Evolutionary conservation across 2,888 invertebrate genomes (phyloP).

Genomic region (Drosophila mettleri): DNA sequence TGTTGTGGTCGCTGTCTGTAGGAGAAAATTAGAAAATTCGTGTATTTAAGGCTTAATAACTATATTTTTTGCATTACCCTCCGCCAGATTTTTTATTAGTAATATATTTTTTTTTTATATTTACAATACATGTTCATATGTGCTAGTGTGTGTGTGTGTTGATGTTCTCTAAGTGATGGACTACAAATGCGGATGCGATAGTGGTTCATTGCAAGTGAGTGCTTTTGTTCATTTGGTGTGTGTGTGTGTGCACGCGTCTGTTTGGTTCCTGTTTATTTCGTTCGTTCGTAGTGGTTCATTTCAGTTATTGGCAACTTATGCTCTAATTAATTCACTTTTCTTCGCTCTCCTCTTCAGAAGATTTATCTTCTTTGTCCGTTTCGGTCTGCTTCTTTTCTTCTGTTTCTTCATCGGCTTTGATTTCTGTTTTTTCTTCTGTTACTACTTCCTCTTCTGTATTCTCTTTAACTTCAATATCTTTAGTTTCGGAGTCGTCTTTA

Average conservation of each 20-base stretch:
- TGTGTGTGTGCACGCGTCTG: background rate
- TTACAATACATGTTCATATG: constrained; percentile 65
- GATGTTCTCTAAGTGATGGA: constrained; percentile 16
- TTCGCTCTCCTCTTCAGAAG: constrained; percentile 43
- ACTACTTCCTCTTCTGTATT: background rate
- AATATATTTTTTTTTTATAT: constrained; percentile 45
- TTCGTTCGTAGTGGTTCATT: constrained; percentile 17
- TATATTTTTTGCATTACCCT: constrained; percentile 43
- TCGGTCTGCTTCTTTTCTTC: constrained; percentile 10
- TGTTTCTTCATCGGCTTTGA: constrained; percentile 5
- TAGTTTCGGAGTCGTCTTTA: background rate
- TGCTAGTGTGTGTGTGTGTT: constrained; percentile 43
- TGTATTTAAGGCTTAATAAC: constrained; percentile 7
- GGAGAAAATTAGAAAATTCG: constrained; percentile 16
- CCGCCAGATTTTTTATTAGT: constrained; percentile 56
- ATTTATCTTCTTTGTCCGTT: constrained; percentile 26
- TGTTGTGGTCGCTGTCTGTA: constrained; percentile 33
- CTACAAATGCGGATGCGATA: constrained; percentile 28
- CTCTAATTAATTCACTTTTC: constrained; percentile 20
- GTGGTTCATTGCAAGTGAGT: constrained; percentile 2
- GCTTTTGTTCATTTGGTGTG: constrained; percentile 2
- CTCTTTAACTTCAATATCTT: background rate
- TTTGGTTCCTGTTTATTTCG: constrained; percentile 2
- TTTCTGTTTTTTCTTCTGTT: constrained; percentile 12
- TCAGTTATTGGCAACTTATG: constrained; percentile 23